These are phyloP conservation scores for Conus betulinus DNA, from an alignment of 1,140 invertebrate species.

Conservation along the genomic window DNA sequence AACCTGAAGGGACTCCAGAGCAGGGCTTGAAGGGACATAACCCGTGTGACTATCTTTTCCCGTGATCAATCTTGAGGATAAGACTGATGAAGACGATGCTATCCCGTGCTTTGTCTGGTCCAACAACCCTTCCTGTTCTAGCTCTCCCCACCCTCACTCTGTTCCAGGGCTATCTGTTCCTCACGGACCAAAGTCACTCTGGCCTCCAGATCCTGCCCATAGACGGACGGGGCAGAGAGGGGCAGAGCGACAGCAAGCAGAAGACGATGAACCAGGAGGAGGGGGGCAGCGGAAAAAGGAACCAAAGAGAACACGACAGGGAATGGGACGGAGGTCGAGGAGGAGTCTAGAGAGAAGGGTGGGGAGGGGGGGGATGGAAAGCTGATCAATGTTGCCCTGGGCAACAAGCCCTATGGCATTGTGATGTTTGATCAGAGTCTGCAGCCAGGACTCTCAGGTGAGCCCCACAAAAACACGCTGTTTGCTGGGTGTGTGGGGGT, in stretches of 20 bases:
- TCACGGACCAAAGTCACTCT: constrained; percentile 60
- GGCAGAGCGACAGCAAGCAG: neutral
- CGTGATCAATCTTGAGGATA: too few relatives aligned
- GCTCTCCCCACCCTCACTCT: too few relatives aligned
- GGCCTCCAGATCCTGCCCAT: constrained; percentile 53
- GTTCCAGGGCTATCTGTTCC: constrained; percentile 58
- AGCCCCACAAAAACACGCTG: too few relatives aligned
- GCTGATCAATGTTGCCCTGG: constrained; percentile 34
- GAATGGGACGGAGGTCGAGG: neutral
- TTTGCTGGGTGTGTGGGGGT: too few relatives aligned
- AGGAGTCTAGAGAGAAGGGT: neutral
- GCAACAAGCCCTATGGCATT: constrained; percentile 58
- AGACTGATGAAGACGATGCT: too few relatives aligned
- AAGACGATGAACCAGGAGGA: neutral
- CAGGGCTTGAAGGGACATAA: too few relatives aligned
- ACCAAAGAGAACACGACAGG: too few relatives aligned
- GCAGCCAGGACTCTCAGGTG: constrained; percentile 34
- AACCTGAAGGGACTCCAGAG: too few relatives aligned
- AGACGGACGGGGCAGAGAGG: neutral
- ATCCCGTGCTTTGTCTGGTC: too few relatives aligned
- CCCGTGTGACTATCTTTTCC: too few relatives aligned
- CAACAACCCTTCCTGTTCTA: too few relatives aligned
- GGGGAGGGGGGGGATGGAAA: neutral
- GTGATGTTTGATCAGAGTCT: constrained; percentile 60
- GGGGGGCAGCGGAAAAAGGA: too few relatives aligned